These are phyloP conservation scores for Salvelinus fontinalis DNA, from an alignment of 2,113 vertebrate genomes.

Conservation along the genomic window DNA sequence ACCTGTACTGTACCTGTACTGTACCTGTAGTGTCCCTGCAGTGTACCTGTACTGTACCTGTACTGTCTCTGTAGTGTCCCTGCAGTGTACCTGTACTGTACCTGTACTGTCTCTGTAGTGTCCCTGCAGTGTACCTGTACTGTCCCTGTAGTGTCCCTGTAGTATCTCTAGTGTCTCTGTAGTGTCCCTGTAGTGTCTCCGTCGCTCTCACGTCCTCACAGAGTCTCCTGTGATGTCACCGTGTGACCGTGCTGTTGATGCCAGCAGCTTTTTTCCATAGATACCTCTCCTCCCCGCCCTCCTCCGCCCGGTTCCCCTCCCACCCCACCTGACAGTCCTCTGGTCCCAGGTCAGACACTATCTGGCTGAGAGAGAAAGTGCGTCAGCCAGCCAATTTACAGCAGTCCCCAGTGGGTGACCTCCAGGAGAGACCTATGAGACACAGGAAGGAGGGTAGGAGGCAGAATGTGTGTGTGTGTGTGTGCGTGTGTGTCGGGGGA, in stretches of 20 bases:
- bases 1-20: too few species aligned
- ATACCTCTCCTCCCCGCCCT: slow-evolving; percentile 21
- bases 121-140: too few species aligned
- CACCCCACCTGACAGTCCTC: slow-evolving; percentile 40
- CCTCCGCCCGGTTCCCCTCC: too few species aligned
- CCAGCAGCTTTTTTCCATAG: slow-evolving; percentile 53
- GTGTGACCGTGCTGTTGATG: slow-evolving; percentile 46
- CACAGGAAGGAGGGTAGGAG: not conserved
- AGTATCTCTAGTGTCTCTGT: too few species aligned
- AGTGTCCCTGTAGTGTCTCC: not conserved
- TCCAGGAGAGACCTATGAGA: slow-evolving; percentile 23
- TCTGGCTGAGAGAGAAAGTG: slow-evolving; percentile 52
- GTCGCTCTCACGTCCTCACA: slow-evolving; percentile 7
- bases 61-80: too few species aligned
- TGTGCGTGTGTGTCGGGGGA: slow-evolving; percentile 19
- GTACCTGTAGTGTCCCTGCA: too few species aligned
- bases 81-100: too few species aligned
- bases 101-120: too few species aligned
- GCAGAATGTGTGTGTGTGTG: slow-evolving; percentile 13
- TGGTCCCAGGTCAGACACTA: slow-evolving; percentile 46
- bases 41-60: not conserved
- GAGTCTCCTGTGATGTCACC: slow-evolving; percentile 56
- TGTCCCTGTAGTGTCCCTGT: too few species aligned
- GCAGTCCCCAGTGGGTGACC: slow-evolving; percentile 48
- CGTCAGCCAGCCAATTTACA: slow-evolving; percentile 62